These are phyloP conservation scores for Australoheros facetus DNA, from an alignment of 2,797 vertebrate genomes.

Conservation along the genomic window DNA sequence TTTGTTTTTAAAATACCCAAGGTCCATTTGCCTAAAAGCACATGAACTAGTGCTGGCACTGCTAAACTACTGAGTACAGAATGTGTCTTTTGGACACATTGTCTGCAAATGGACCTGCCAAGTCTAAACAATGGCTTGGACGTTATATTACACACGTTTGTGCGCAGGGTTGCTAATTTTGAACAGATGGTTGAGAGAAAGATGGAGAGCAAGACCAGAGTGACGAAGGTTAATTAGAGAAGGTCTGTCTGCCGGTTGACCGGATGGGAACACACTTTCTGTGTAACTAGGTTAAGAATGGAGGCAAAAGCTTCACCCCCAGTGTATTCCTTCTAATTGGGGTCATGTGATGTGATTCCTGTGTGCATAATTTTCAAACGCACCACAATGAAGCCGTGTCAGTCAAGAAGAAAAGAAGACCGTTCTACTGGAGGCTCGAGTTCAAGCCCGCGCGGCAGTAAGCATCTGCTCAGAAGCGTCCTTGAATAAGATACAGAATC, in stretches of 20 bases:
- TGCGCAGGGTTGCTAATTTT: slow-evolving; percentile 58
- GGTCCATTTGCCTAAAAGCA: neutral
- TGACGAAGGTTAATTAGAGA: slow-evolving; percentile 79
- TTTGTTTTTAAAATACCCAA: neutral
- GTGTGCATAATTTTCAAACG: slow-evolving; percentile 68
- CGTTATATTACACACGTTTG: slow-evolving; percentile 16
- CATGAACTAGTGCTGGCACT: neutral
- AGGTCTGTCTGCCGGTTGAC: slow-evolving; percentile 84
- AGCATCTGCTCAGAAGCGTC: slow-evolving; percentile 51
- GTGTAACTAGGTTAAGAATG: slow-evolving; percentile 87
- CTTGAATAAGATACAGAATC: slow-evolving; percentile 38
- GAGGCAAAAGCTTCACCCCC: slow-evolving; percentile 84
- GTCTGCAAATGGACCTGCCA: neutral
- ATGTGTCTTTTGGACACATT: neutral
- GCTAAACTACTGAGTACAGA: neutral
- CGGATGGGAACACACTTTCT: slow-evolving; percentile 84
- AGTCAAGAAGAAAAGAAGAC: slow-evolving; percentile 20
- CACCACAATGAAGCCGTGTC: slow-evolving; percentile 16
- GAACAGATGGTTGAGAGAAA: slow-evolving; percentile 75
- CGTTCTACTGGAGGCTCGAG: slow-evolving; percentile 20
- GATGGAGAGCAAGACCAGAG: slow-evolving; percentile 54
- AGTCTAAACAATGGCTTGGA: slow-evolving; percentile 26
- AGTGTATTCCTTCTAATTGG: slow-evolving; percentile 87
- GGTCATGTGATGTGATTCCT: slow-evolving; percentile 84
- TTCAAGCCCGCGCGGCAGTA: slow-evolving; percentile 39